Base-by-base conservation (phyloP, 2,888 invertebrate species). In the Leptarthrus brevirostris region DNA sequence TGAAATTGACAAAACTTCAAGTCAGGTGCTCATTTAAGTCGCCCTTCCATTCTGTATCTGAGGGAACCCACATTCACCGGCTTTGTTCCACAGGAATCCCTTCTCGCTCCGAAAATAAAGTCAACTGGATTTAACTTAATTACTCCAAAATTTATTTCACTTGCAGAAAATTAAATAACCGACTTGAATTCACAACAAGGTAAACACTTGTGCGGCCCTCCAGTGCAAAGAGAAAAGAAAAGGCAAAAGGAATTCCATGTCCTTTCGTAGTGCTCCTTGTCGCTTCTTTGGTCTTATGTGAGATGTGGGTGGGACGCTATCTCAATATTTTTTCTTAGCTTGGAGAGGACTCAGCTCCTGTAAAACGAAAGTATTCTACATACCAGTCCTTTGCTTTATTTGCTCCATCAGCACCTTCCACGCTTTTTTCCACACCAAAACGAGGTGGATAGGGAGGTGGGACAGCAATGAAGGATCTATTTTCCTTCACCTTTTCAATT, bases 51-150 rank as follows among this genome's bases (percentile, higher is more conserved):
- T 6, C n/a, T 12, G 40, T n/a, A 30, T n/a, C 40, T n/a, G 12
- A 8, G 2, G 8, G 40, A 40, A 2, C 10, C 12, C 3, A 14
- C 18, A 22, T 36, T 20, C 36, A 12, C 58, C 2, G 36, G 16
- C 1, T 16, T 58, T 36, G 58, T 36, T 36, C n/a, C 30, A 16
- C 56, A 3, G 36, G 40, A 14, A 3, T 54, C 20, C 72, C 49
- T 47, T 18, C 58, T 49, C 30, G 5, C 24, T 12, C 26, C 18
- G 22, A 12, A 56, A 73, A 75, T 75, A 75, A 69, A 75, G 75
- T 75, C 75, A 75, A 75, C 73, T 75, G 66, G 73, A 53, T 75
- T 73, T 75, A 75, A 75, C 75, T 75, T 75, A 75, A 75, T 75
- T 75, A 75, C 75, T 72, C 52, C 69, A 49, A 72, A 75, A 75